A percentile compares a stretch with the other conserved stretches of the same genome.
Evolutionary conservation across 2,797 vertebrate species (phyloP).

Genomic region (Pyrocephalus nanus): DNA sequence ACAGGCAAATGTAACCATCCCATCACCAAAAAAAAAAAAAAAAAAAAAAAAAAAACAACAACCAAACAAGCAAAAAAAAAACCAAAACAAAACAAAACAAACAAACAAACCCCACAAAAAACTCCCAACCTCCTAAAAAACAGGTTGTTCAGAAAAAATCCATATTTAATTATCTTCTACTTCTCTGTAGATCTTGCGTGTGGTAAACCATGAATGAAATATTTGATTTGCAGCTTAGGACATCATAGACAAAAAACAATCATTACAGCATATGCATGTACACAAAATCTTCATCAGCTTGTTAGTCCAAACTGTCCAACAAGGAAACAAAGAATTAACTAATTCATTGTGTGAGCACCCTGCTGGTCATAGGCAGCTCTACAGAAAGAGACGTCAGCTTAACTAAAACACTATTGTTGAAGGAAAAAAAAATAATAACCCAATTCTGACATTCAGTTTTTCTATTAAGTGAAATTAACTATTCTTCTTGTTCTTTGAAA

Average conservation of each 20-base stretch:
- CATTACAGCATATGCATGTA: constrained; percentile 22
- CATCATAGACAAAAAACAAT: constrained; percentile 68
- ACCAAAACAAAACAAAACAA: too few species aligned
- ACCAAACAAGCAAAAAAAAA: not conserved
- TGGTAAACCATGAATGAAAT: constrained; percentile 66
- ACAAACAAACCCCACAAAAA: too few species aligned
- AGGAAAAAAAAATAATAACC: constrained; percentile 1
- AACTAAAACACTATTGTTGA: constrained; percentile 72
- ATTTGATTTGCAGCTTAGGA: constrained; percentile 35
- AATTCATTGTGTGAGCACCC: constrained; percentile 65
- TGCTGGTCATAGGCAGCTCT: constrained; percentile 70
- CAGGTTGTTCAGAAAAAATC: not conserved
- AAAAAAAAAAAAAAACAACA: rapidly evolving
- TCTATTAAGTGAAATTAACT: constrained; percentile 80
- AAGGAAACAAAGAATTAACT: constrained; percentile 62
- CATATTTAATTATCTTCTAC: not conserved
- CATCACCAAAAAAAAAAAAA: not conserved
- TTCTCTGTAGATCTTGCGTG: constrained; percentile 22
- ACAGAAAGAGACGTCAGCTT: constrained; percentile 57
- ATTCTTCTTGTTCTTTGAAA: constrained; percentile 78
- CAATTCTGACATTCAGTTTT: constrained; percentile 80
- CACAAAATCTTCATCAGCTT: constrained; percentile 55
- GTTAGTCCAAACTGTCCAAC: constrained; percentile 64
- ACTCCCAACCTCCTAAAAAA: not conserved
- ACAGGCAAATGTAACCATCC: not conserved